These are phyloP conservation scores for Drosophila biarmipes DNA, from an alignment of 1,140 invertebrate genomes.

Conservation along the genomic window DNA sequence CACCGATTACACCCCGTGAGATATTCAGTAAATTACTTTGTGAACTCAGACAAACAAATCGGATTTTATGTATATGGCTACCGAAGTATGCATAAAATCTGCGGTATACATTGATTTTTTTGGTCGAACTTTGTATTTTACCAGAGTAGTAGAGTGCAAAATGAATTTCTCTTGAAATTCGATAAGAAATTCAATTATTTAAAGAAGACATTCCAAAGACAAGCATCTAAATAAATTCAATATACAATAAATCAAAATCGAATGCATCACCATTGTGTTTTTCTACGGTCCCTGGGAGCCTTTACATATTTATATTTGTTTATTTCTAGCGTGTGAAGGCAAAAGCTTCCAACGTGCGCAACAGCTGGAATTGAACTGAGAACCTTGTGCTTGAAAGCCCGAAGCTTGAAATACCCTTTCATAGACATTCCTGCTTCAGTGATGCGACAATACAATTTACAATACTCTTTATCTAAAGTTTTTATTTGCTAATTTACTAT, in stretches of 20 bases:
- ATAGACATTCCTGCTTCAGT: not conserved
- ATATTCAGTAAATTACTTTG: conserved; percentile 17
- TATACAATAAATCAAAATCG: conserved; percentile 65
- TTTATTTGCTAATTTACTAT: not conserved
- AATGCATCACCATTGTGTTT: conserved; percentile 6
- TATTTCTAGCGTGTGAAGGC: not conserved
- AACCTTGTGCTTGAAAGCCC: not conserved
- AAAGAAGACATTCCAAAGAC: conserved; percentile 36
- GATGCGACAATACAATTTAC: not conserved
- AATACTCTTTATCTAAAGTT: not conserved
- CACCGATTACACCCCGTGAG: conserved; percentile 38
- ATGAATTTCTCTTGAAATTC: conserved; percentile 80
- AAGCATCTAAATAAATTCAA: conserved; percentile 58
- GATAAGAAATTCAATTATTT: conserved; percentile 68
- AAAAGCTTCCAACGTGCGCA: conserved; percentile 1
- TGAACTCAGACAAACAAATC: not conserved
- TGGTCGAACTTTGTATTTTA: conserved; percentile 32
- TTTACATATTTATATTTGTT: not conserved
- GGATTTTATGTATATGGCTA: conserved; percentile 1
- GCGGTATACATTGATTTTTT: conserved; percentile 29
- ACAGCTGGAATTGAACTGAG: not conserved
- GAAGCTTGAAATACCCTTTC: not conserved
- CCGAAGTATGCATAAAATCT: not conserved
- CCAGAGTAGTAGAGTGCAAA: conserved; percentile 32
- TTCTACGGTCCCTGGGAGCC: conserved; percentile 1